Base-by-base conservation (phyloP, 2,888 invertebrate species). In the Amiota mariae region DNA sequence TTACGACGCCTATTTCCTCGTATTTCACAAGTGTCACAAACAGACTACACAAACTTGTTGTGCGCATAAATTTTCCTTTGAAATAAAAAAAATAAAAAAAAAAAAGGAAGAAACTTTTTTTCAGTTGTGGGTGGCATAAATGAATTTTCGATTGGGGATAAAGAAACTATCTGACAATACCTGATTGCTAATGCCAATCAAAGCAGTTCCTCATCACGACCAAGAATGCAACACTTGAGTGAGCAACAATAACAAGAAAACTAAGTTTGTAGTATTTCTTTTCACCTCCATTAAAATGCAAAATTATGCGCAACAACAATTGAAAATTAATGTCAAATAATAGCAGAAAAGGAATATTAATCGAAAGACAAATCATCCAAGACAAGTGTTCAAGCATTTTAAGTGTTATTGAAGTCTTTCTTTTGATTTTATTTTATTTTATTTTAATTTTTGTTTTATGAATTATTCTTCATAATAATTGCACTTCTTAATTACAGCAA, bases 191-290 rank as follows among this genome's bases (percentile, higher is more conserved):
- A 66, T 68, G 67, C 51, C 67, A 68, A 68, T 68, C 67, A 54
- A 68, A 51, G 47, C 24, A 51, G 71, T 71, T 71, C 71, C 71
- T 71, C 71, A 71, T 71, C 71, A 71, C 71, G 71, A 71, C 71
- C 63, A 48, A 36, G 36, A 51, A 59, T 59, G 20, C 15, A 36
- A 36, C 36, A 36, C 36, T 36, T 36, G 36, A 36, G 36, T 59
- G 1, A 9, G 11, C 11, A 59, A 59, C 59, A 15, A 18, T 9
- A 15, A 18, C 59, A 59, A 3, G 64, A 64, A 71, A 54, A 71
- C 18, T 24, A 64, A 13, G 15, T 8, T 54, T 13, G 11, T 54
- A 54, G 9, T 15, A 54, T 54, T 4, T 36, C 36, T 6, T 36
- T 36, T 36, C 36, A 36, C 8, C 6, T 36, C 36, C 36, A 54